These are phyloP conservation scores for Aleiodes testaceus DNA, from an alignment of 2,888 invertebrate genomes.

Conservation along the genomic window DNA sequence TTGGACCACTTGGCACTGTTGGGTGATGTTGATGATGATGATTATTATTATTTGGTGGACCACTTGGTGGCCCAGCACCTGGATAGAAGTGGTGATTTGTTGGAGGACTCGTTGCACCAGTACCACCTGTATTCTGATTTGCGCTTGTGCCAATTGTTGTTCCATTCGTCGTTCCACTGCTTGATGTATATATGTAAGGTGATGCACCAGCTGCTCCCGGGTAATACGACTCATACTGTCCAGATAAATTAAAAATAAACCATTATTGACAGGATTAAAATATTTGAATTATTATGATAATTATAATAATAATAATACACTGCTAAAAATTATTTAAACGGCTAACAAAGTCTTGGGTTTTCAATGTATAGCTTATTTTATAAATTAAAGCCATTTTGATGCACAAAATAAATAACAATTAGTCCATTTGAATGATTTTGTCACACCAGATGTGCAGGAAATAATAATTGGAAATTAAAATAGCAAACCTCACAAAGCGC, in stretches of 20 bases:
- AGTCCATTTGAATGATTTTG: not conserved
- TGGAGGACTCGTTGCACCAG: conserved; percentile 63
- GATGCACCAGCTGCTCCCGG: conserved; percentile 70
- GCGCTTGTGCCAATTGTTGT: conserved; percentile 55
- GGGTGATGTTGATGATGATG: conserved; percentile 64
- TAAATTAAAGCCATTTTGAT: too few species aligned
- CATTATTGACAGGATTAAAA: not conserved
- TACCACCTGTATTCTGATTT: conserved; percentile 51
- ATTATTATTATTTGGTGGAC: conserved; percentile 48
- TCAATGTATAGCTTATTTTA: too few species aligned
- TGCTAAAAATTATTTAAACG: too few species aligned
- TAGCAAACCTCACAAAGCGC: conserved; percentile 19
- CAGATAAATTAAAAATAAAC: conserved; percentile 45
- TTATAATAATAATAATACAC: too few species aligned
- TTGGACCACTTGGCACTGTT: conserved; percentile 58
- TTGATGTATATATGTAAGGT: conserved; percentile 72
- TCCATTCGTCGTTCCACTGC: conserved; percentile 63
- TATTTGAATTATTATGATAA: not conserved
- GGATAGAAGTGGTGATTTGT: conserved; percentile 63
- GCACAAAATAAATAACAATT: too few species aligned
- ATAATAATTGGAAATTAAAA: conserved; percentile 1
- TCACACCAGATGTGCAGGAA: not conserved
- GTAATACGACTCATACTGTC: conserved; percentile 71
- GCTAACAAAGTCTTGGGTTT: too few species aligned
- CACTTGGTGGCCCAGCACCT: conserved; percentile 59